These are phyloP conservation scores for Gopherus flavomarginatus DNA, from an alignment of 2,113 vertebrate species.

Conservation along the genomic window DNA sequence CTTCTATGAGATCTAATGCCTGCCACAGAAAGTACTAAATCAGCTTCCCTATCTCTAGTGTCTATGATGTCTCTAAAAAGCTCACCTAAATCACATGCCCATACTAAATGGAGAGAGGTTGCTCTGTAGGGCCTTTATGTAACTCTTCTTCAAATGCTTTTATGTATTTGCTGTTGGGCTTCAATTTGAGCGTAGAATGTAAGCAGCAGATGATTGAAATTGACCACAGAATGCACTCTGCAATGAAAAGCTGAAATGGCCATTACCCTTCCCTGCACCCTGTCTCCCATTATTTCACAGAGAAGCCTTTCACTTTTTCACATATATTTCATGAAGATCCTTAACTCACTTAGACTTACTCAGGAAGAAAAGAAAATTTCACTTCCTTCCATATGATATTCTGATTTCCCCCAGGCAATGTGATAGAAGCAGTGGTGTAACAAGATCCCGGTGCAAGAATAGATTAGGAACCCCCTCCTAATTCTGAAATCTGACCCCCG, in stretches of 20 bases:
- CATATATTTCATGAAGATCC: background rate
- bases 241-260: background rate
- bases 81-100: background rate
- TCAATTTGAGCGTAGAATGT: background rate
- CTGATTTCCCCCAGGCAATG: rapidly evolving
- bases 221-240: background rate
- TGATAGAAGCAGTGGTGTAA: rapidly evolving
- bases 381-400: rapidly evolving
- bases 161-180: background rate
- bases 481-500: background rate
- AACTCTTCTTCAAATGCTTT: background rate
- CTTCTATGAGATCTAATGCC: background rate
- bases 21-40: background rate
- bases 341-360: rapidly evolving
- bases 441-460: background rate
- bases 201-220: background rate
- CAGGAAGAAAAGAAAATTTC: background rate
- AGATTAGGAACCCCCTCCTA: background rate
- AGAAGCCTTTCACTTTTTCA: background rate
- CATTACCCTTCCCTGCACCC: background rate
- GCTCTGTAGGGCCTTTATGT: background rate
- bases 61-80: background rate
- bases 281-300: background rate
- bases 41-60: background rate
- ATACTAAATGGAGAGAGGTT: background rate